These are phyloP conservation scores for Triops cancriformis DNA, from an alignment of 1,140 invertebrate species.

Conservation along the genomic window DNA sequence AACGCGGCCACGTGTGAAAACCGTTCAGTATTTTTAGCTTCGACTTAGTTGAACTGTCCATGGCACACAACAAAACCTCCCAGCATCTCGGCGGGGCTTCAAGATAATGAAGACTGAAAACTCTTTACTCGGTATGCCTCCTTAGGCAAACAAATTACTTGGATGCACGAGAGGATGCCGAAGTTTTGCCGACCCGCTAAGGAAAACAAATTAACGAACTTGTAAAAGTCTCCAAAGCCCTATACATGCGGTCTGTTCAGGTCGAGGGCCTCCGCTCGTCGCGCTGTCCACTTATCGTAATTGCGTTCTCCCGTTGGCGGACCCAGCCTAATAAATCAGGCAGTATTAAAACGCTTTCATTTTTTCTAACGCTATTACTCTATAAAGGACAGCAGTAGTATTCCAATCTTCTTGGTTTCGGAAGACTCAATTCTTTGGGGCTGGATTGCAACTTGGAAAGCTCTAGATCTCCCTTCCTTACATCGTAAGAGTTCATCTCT, in stretches of 20 bases:
- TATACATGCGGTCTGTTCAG: neutral
- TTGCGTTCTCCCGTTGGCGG: neutral
- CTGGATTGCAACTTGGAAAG: no score
- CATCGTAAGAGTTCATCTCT: no score
- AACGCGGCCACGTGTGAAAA: neutral
- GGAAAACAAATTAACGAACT: neutral
- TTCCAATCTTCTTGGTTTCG: no score
- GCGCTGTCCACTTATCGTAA: neutral
- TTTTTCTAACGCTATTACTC: neutral
- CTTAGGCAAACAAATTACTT: slow-evolving; percentile 6
- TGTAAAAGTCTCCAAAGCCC: neutral
- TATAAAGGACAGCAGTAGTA: no score
- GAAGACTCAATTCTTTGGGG: no score
- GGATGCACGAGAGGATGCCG: neutral
- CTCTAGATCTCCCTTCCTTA: no score
- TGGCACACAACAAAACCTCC: neutral
- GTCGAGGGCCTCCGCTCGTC: neutral
- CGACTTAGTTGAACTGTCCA: neutral
- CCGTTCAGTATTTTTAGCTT: neutral
- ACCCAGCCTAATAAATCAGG: neutral
- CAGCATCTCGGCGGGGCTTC: neutral
- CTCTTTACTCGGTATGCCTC: neutral
- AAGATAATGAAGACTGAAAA: neutral
- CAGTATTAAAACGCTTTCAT: neutral
- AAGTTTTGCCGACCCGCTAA: neutral